Evolutionary conservation across 2,113 vertebrate genomes (phyloP), one percentile per base, ranked within the genome.

Genomic region (Corynorhinus townsendii): DNA sequence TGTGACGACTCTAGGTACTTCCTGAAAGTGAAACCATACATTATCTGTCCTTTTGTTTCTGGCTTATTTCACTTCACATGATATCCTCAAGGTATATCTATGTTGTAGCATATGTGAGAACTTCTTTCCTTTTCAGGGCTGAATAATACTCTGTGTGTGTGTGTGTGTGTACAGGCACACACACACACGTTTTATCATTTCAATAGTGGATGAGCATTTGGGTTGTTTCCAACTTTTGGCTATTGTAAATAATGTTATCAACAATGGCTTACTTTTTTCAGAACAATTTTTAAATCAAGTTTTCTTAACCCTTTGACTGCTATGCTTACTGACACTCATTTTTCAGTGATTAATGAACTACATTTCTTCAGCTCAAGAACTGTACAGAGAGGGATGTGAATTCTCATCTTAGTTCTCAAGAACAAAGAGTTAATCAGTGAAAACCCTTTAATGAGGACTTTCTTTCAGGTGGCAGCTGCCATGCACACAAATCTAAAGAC

Each of bases 401-500:
- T 68, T 77, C 64, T 85, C 56, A 79, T 62, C 40, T 86, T 30
- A 17, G 14, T 66, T 68, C 33, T 2, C 3, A 49, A 92, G 45
- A 72, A 89, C 80, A 43, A 93, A 83, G 92, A 66, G 88, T 96
- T 96, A 88, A 93, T 82, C 17, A 24, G 35, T 9, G 4, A 59
- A 59, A 89, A 71, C 30, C 28, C 66, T 80, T 62, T 71, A 47
- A 43, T 2, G 22, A 90, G 47, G 56, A 30, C 72, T 45, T 54
- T 85, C 73, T 68, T 77, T 89, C 86, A 92, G 96, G 83, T 91
- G 79, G 90, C 30, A 56, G 80, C 92, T 94, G 92, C 96, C 54
- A 30, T 0, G 43, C 69, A 93, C 28, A 87, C 71, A 69, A 88
- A 87, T 88, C 86, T 83, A 88, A 95, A 96, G 77, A 96, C 35